Base-by-base conservation (phyloP, 2,888 invertebrate genomes). In the Dioctria linearis region DNA sequence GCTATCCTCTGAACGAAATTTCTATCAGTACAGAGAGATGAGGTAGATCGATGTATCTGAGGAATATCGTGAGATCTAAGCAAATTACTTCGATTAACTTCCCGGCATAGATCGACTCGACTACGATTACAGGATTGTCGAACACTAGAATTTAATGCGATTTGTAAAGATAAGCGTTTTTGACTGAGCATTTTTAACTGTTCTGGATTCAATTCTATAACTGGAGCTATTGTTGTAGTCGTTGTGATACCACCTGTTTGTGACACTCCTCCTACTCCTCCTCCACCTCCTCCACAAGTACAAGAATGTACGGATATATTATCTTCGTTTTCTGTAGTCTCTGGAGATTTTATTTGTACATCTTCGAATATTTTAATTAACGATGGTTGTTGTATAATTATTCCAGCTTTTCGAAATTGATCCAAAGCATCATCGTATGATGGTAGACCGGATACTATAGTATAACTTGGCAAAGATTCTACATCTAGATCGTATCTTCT, bases 371-470 rank as follows among this genome's bases (percentile, higher is more conserved):
- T 86, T 83, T 88, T 88, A 43, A 88, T 86, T 13, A 88, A 83
- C 3, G 88, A 84, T n/a, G 86, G 82, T 3, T 0, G 89, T 85
- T 2, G 86, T 1, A 88, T 84, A 46, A 88, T 85, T 6, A 88
- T 87, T 78, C 88, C 88, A 4, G 88, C 88, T 82, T 90, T 89
- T 46, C 90, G 90, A 84, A 92, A 89, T 85, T 92, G 91, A 85
- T 92, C 91, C 79, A 92, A 86, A 3, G 93, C 93, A 85, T 92
- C 92, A 80, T 92, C 92, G 85, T 93, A 93, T 43, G 90, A 91
- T 63, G 93, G 93, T 73, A 93, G 87, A 4, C 93, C 93, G n/a
- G 92, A 92, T 66, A 92, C 92, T 79, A 92, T 90, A 4, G 92
- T 92, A 85, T 93, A 93, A 82, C 91, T 92, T 11, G 93, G 93